Evolutionary conservation across 2,113 vertebrate genomes (phyloP), one percentile per base, ranked within the genome.

Genomic region (Sterna hirundo): DNA sequence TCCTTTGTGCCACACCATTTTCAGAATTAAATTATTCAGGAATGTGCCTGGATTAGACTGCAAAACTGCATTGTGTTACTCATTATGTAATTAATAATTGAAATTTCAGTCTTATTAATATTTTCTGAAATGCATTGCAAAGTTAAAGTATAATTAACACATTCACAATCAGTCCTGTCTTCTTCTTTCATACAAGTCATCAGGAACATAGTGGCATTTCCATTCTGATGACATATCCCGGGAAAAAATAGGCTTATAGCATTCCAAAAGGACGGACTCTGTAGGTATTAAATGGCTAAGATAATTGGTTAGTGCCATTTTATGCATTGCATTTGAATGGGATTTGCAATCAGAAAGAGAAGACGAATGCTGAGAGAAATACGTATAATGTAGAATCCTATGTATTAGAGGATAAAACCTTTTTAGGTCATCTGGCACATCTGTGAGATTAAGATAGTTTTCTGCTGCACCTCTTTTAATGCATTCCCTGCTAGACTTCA

Each of bases 71-170:
- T 94, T 88, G 77, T 94, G 88, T 94, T 94, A 81, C 89, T 96
- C 52, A 36, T 93, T 84, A 96, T 83, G 51, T 90, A 97, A 93
- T 97, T 96, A 97, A 96, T 96, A 96, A 97, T 96, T 97, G 89
- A 97, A 83, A 86, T 78, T 95, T 96, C 51, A 88, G 75, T 78
- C 82, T 88, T 96, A 94, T 92, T 96, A 96, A 88, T 94, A 89
- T 93, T 96, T 97, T 85, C 88, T 87, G 79, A 95, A 94, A 75
- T 74, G 62, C 81, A 55, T 55, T 87, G 42, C 29, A 26, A 78
- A 70, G 78, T 88, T 91, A 72, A 97, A 89, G 76, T 89, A 83
- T 91, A 97, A 96, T 96, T 97, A 96, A 93, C 64, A 74, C 36
- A n/a, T 65, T 82, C 88, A 75, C 61, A 83, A 32, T 90, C 85